Evolutionary conservation across 2,113 vertebrate genomes (phyloP), one percentile per base, ranked within the genome.

Genomic region (Taurulus bubalis): DNA sequence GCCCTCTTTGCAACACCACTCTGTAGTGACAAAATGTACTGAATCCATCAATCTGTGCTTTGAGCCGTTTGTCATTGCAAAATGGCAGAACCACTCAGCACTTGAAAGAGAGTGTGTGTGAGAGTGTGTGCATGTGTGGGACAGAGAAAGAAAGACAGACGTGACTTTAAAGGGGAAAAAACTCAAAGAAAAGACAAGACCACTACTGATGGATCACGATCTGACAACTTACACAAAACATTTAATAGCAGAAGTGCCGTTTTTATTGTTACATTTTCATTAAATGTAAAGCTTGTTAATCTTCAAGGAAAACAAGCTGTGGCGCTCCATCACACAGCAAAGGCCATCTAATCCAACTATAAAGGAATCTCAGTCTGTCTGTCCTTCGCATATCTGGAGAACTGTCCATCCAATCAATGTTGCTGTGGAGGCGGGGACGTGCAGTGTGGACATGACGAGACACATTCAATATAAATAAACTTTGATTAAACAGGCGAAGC

Each of bases 31-130:
- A 72, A 73, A 36, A 83, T 18, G 22, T 66, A 70, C 77, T 59
- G 63, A 73, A 86, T 62, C 45, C 45, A 83, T 77, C 82, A 85
- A 90, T 75, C 11, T 4, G 36, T 10, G 11, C 34, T 59, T n/a
- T 36, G 32, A 67, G 71, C 20, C 1, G 55, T 56, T 59, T 80
- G 58, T 60, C 71, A 62, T 36, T 62, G 45, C 64, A 51, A 32
- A 65, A 70, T 45, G 47, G 9, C 71, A 45, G 22, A 66, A 77
- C 7, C 2, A 1, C 64, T 73, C 30, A 47, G 62, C 49, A 49
- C 53, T 66, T n/a, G n/a, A n/a, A n/a, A n/a, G n/a, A n/a, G n/a
- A n/a, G n/a, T n/a, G n/a, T n/a, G n/a, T n/a, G n/a, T n/a, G n/a
- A n/a, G n/a, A n/a, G n/a, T n/a, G n/a, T n/a, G n/a, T n/a, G 64